Base-by-base conservation (phyloP, 2,888 invertebrate species). In the Laspeyria flexula region DNA sequence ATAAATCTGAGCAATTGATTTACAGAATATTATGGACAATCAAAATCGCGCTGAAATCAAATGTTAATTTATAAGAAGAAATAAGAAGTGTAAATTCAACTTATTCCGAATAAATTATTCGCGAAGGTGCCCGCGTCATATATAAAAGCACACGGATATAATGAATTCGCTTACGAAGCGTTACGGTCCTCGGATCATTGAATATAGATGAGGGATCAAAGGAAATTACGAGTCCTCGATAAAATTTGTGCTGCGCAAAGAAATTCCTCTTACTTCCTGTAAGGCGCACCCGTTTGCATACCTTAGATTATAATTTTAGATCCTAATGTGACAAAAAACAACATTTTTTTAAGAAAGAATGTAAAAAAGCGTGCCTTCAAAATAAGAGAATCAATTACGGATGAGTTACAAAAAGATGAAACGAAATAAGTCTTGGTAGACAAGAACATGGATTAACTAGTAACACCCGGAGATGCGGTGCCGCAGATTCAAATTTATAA, bases 191-290 rank as follows among this genome's bases (percentile, higher is more conserved):
- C 79, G 83, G 85, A 87, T 89, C 90, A 90, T 89, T 90, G 90
- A 90, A 89, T 90, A 90, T 86, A 90, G 86, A 90, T 88, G 88
- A 88, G 86, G 88, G 90, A 88, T 90, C 90, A 90, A 90, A 88
- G 85, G 75, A 89, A 88, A 88, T 89, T 88, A 86, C 87, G 85
- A 84, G 77, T 84, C 73, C 76, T 78, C 84, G 83, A 85, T 86
- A 87, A 88, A 88, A 87, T 85, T 86, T 85, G 81, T 75, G 86
- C 86, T 82, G 80, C 73, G 85, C 82, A 78, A 86, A 85, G 83
- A 84, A 84, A 85, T 85, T 86, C 74, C 75, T 67, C 73, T 75
- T 74, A 68, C 71, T 77, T 79, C 60, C 73, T 76, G 60, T 57
- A 71, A 76, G 69, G 70, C 74, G 71, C 69, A 73, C 75, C 81